Conservation (phyloP, 2,797 vertebrate species). For the Aplochiton taeniatus region DNA sequence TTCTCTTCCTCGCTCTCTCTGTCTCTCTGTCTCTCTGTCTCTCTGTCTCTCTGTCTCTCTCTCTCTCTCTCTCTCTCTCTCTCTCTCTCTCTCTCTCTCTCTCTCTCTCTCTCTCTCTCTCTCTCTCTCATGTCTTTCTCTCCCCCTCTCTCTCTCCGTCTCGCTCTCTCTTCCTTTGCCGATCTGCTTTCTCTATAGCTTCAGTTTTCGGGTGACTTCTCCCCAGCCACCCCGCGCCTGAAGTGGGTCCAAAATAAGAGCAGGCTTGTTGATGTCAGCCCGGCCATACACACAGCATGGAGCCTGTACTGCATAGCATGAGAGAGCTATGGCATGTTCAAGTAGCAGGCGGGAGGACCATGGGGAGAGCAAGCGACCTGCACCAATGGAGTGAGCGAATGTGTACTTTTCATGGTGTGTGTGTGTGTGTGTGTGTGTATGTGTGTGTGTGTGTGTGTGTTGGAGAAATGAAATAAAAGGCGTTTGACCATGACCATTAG, state of each 20-base stretch:
- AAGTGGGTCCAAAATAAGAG: conserved; percentile 48
- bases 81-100: conserved; percentile 5
- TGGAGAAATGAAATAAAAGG: not conserved
- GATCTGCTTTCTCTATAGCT: not conserved
- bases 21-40: conserved; percentile 11
- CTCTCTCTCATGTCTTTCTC: conserved; percentile 6
- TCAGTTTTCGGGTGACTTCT: conserved; percentile 57
- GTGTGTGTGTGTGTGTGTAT: not conserved
- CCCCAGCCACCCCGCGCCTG: conserved; percentile 44
- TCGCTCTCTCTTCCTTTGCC: not conserved
- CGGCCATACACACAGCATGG: conserved; percentile 29
- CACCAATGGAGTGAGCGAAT: not conserved
- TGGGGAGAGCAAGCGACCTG: conserved; percentile 36
- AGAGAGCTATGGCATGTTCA: conserved; percentile 40
- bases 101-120: not conserved
- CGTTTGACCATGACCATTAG: no score
- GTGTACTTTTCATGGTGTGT: not conserved
- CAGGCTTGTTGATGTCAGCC: conserved; percentile 35
- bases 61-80: not conserved
- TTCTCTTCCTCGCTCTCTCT: conserved; percentile 13
- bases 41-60: conserved; percentile 22
- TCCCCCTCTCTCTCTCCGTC: not conserved
- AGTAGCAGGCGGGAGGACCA: conserved; percentile 31
- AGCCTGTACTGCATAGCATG: conserved; percentile 29
- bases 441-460: conserved; percentile 3